Base-by-base conservation (phyloP, 92 coral and sea anemone genomes). In the Blastomussa wellsi region DNA sequence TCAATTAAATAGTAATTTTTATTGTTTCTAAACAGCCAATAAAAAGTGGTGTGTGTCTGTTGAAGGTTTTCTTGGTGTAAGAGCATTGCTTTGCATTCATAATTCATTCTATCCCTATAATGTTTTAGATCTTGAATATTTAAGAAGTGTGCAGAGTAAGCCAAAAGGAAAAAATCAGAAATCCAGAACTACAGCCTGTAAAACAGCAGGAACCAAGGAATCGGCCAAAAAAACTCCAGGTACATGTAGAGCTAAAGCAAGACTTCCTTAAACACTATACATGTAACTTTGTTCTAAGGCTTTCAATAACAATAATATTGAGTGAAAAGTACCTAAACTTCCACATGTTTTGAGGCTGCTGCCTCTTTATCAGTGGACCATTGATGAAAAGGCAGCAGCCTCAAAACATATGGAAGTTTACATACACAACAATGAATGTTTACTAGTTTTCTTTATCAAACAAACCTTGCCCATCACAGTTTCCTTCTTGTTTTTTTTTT, bases 81-180 rank as follows among this genome's bases (percentile, higher is more conserved):
- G 55, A 73, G 77, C 55, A 73, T 42, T 73, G 55, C 35, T 42
- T 73, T 73, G 55, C 53, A 73, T 73, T 73, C 57, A 22, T 42
- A 41, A 24, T 42, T 41, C 77, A 42, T 73, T 73, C 33, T 73
- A 73, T 73, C 77, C 51, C 76, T 72, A 72, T 74, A 44, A 73
- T 73, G 55, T 44, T 76, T 37, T 32, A 76, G 79, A 76, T 49
- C 64, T 76, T 76, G 79, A 76, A 28, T 76, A 76, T 76, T 76
- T 76, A 51, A 76, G 41, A 76, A 26, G 65, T 76, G 37, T 76
- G 38, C 65, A 49, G 42, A 48, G 41, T 28, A 76, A 51, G 78
- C 60, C 64, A 48, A 76, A 14, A 76, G 41, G 79, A 48, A 48
- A 76, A 76, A 76, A 76, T 28, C 65, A 41, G 55, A 73, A 73